These are phyloP conservation scores for Heterodera carotae DNA, from an alignment of 1,140 invertebrate genomes.

Conservation along the genomic window DNA sequence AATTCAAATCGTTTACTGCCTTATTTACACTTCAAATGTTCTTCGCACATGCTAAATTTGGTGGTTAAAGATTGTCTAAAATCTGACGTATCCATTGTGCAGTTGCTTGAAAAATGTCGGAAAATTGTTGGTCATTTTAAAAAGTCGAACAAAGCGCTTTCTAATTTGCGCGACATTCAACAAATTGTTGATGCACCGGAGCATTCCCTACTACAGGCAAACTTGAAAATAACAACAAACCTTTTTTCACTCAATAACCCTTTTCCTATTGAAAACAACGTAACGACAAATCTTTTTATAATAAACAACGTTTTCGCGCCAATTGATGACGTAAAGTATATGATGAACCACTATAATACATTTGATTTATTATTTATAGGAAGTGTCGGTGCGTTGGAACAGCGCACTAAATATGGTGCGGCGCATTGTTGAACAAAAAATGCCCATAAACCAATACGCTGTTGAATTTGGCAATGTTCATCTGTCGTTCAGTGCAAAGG, in stretches of 20 bases:
- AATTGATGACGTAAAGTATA: too few relatives aligned
- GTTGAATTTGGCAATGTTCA: not conserved
- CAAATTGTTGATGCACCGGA: not conserved
- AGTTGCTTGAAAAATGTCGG: not conserved
- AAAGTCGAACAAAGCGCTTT: not conserved
- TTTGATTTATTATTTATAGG: too few relatives aligned
- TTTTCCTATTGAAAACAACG: too few relatives aligned
- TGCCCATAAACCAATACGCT: not conserved
- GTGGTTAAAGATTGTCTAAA: not conserved
- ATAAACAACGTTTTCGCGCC: too few relatives aligned
- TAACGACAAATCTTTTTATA: too few relatives aligned
- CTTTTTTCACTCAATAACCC: too few relatives aligned
- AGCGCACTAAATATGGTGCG: not conserved
- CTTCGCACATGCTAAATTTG: not conserved
- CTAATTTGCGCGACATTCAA: not conserved
- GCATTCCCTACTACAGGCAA: not conserved
- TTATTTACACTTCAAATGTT: not conserved
- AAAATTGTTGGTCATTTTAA: not conserved
- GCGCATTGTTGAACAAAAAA: not conserved
- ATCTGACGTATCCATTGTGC: not conserved
- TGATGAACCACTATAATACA: too few relatives aligned
- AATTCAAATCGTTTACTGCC: not conserved
- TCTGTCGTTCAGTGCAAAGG: not conserved
- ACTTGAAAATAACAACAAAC: too few relatives aligned
- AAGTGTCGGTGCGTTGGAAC: not conserved